Base-by-base conservation (phyloP, 1,140 invertebrate genomes). In the Sogatella furcifera region DNA sequence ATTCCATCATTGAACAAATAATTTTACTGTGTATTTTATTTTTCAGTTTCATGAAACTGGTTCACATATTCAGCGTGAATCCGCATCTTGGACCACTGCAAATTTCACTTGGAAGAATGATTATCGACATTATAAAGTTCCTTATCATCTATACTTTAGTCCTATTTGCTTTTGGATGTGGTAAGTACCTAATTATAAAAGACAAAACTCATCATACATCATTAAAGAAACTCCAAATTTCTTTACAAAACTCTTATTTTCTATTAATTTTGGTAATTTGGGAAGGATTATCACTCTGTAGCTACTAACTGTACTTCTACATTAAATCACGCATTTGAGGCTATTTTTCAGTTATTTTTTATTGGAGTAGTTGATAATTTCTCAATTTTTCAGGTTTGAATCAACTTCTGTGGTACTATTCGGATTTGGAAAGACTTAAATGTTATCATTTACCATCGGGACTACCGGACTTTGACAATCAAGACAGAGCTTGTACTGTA, bases 21-120 rank as follows among this genome's bases (percentile, higher is more conserved):
- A n/a, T n/a, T n/a, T n/a, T n/a, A n/a, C n/a, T 15, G 11, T 43
- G 8, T 44, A 55, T 46, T 44, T 67, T 61, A 58, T 63, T 21
- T 74, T 74, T 62, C 69, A 85, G 84, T 65, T 95, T 92, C 67
- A 76, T 97, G 34, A 97, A 96, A 72, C 78, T 96, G 65, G 92
- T 97, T 17, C 92, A 95, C 72, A 95, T 96, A 69, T 96, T 96
- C 80, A 95, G 92, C 52, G 90, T 97, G 44, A 95, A 95, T 76
- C 93, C 92, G 9, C 89, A 96, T 74, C 76, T 97, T 56, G 94
- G 94, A 56, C 93, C 94, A 0, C 75, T 96, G 10, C 88, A 86
- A 72, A 91, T 95, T 15, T 93, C 90, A 1, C 76, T 94, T 15
- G 91, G 91, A 57, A 78, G 91, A 68, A 95, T 95, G 91, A 89